A percentile compares a stretch with the other conserved stretches of the same genome.
Evolutionary conservation across 2,113 vertebrate genomes (phyloP).

Genomic region (Heteronetta atricapilla): DNA sequence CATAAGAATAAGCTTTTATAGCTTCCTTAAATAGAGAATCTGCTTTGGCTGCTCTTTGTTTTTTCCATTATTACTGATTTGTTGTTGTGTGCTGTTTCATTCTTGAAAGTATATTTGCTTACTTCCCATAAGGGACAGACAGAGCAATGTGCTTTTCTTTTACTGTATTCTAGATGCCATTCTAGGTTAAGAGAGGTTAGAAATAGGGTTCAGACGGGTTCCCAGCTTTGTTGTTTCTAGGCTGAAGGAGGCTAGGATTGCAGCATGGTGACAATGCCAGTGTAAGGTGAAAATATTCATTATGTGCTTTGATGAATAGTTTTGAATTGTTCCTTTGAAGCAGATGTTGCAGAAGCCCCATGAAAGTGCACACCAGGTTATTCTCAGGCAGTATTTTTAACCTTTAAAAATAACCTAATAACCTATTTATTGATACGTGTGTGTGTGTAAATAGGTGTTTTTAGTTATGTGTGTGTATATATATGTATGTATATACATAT

Average conservation of each 20-base stretch:
- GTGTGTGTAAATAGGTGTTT: not conserved
- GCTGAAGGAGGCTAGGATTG: not conserved
- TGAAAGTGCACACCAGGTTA: not conserved
- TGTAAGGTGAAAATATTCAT: not conserved
- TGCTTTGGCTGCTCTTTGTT: conserved; percentile 19
- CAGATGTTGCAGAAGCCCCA: not conserved
- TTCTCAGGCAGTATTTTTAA: not conserved
- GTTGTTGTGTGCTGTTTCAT: conserved; percentile 2
- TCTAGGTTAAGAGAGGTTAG: not conserved
- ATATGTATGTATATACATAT: not conserved
- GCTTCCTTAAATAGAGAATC: conserved; percentile 18
- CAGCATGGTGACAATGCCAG: accelerated
- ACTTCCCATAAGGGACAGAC: not conserved
- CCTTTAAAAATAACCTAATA: not conserved
- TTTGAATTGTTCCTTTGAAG: conserved; percentile 21
- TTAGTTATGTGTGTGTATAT: not conserved
- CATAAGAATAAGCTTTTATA: not conserved
- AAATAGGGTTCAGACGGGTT: not conserved
- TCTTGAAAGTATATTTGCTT: conserved; percentile 31
- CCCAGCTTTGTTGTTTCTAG: not conserved
- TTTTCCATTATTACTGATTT: conserved; percentile 1
- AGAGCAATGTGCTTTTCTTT: not conserved
- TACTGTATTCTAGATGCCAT: not conserved
- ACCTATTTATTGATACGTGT: not conserved
- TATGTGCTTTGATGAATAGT: not conserved